Percentiles rank a stretch among this genome's conserved stretches.
phyloP scores from a whole-genome alignment of 2,888 invertebrate genomes.

The Coleophora deauratella region DNA sequence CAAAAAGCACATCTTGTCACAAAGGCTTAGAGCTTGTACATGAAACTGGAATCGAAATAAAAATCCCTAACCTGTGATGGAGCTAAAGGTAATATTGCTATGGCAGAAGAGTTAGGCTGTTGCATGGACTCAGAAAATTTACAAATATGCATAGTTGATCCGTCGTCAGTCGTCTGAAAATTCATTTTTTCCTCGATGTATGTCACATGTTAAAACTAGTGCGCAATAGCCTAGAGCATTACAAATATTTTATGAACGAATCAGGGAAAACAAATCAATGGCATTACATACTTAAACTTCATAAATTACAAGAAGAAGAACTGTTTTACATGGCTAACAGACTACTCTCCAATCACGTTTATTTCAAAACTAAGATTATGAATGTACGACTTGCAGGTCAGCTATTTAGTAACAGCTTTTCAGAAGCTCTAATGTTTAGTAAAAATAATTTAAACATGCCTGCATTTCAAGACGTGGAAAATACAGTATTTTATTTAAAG shows the following conservation, averaged over 20 bases:
- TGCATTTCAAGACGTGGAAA: too few relatives aligned
- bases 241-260: constrained; percentile 2
- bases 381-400: constrained; percentile 14
- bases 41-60: constrained; percentile 9
- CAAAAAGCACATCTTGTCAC: background rate
- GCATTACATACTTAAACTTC: constrained; percentile 1
- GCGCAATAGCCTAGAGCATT: constrained; percentile 11
- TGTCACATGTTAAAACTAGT: constrained; percentile 15
- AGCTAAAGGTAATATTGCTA: constrained; percentile 14
- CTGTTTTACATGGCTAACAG: constrained; percentile 2
- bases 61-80: constrained; percentile 20
- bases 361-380: constrained; percentile 13
- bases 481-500: too few relatives aligned
- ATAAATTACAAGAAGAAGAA: constrained; percentile 9
- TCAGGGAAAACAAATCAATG: background rate
- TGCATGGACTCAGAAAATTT: background rate
- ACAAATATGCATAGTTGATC: constrained; percentile 4
- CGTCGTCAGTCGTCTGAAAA: background rate
- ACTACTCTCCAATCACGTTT: constrained; percentile 8
- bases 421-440: constrained; percentile 3
- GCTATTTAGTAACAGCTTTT: constrained; percentile 6
- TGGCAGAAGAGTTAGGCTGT: constrained; percentile 9
- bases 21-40: constrained; percentile 3
- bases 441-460: background rate
- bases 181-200: constrained; percentile 10